Percentiles rank a stretch among this genome's conserved stretches.
phyloP scores from a whole-genome alignment of 2,797 vertebrate genomes.

The Simalia tracyae region DNA sequence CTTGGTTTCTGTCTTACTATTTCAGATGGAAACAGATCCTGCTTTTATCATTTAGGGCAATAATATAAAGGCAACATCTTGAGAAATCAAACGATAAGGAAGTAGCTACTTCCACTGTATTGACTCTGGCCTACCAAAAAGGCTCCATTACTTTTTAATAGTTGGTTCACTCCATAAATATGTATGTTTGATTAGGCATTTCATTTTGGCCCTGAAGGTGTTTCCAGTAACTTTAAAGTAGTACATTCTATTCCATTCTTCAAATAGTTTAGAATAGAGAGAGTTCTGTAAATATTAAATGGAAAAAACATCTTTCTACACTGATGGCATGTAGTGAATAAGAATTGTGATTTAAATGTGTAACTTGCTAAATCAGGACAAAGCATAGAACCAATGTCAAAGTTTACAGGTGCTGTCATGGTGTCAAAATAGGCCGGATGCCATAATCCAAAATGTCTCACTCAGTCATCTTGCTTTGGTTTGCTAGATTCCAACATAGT shows the following conservation, averaged over 20 bases:
- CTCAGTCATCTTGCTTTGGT: not conserved
- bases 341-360: not conserved
- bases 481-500: not conserved
- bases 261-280: slow-evolving; percentile 3
- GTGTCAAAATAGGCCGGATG: not conserved
- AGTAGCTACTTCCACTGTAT: not conserved
- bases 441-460: not conserved
- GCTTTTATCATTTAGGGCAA: not conserved
- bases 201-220: not conserved
- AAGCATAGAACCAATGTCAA: not conserved
- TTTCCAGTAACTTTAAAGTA: slow-evolving; percentile 16
- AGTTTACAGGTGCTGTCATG: not conserved
- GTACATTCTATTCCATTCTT: not conserved
- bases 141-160: not conserved
- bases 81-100: not conserved
- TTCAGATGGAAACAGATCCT: not conserved
- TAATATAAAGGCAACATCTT: not conserved
- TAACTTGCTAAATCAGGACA: slow-evolving; percentile 6
- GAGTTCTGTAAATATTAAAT: not conserved
- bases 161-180: not conserved
- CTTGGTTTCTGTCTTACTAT: not conserved
- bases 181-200: not conserved
- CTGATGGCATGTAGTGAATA: not conserved
- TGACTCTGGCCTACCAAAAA: not conserved
- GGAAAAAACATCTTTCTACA: slow-evolving; percentile 21